A percentile compares a stretch with the other conserved stretches of the same genome.
Conservation (phyloP, 30 jellyfish, hydroid and myxozoan species). For the Nemopilema nomurai region DNA sequence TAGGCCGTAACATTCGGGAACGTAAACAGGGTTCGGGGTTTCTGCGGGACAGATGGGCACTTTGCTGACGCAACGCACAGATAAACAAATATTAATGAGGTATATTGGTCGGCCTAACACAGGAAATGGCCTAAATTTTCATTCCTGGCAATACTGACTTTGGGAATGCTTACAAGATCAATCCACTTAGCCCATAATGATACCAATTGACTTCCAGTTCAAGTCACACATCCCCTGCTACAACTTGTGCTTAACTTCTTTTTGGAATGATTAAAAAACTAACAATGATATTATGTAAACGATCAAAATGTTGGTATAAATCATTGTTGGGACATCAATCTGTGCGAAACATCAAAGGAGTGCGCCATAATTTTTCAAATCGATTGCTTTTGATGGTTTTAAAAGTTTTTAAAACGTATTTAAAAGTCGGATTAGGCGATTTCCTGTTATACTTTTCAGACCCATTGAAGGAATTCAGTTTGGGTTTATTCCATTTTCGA, state of each 20-base stretch:
- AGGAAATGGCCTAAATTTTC: neutral
- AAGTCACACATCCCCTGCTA: neutral
- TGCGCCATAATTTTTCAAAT: conserved; percentile 2
- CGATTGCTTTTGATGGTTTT: neutral
- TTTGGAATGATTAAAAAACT: neutral
- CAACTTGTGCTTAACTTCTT: neutral
- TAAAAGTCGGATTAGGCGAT: conserved; percentile 1
- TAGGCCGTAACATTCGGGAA: too few species aligned
- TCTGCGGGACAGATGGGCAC: too few species aligned
- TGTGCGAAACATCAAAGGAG: conserved; percentile 8
- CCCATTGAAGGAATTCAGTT: neutral
- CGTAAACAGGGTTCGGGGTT: too few species aligned
- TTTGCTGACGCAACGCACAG: neutral
- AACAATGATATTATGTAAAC: neutral
- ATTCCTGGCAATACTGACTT: neutral
- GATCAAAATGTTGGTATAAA: neutral
- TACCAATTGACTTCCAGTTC: neutral
- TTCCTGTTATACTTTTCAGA: conserved; percentile 15
- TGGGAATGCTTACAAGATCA: neutral
- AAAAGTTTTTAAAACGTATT: conserved; percentile 1
- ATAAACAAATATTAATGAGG: too few species aligned
- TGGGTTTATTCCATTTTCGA: neutral
- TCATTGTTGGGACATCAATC: neutral
- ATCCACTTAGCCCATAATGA: neutral
- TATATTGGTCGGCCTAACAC: neutral